These are phyloP conservation scores for Strix aluco DNA, from an alignment of 2,113 vertebrate species.

Conservation along the genomic window DNA sequence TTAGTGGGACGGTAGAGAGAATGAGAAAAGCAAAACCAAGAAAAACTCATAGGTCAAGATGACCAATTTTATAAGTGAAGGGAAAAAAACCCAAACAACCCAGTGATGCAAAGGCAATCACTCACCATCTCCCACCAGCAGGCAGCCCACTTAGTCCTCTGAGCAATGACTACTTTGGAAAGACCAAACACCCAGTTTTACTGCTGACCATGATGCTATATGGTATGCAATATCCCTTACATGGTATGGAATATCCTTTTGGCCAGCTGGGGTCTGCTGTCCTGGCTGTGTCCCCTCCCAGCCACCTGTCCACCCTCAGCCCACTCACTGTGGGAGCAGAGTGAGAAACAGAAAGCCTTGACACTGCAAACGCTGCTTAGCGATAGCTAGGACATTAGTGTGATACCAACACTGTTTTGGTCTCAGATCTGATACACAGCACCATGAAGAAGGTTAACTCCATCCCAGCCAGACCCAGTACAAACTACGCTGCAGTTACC, in stretches of 20 bases:
- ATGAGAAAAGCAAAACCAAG: background rate
- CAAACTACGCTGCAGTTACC: background rate
- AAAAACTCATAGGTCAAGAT: background rate
- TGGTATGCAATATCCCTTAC: background rate
- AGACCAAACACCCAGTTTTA: background rate
- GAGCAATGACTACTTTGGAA: background rate
- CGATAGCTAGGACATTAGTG: background rate
- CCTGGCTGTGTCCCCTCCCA: background rate
- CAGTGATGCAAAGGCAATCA: background rate
- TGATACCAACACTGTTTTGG: background rate
- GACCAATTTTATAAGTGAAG: background rate
- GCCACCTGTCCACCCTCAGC: rapidly evolving
- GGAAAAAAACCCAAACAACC: background rate
- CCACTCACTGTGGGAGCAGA: rapidly evolving
- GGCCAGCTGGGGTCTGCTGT: background rate
- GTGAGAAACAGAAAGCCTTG: background rate
- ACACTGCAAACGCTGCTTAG: background rate
- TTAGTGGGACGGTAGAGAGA: background rate
- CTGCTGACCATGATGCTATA: background rate
- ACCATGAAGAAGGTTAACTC: background rate
- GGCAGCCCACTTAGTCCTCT: background rate
- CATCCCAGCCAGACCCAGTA: background rate
- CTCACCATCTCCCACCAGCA: background rate
- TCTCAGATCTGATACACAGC: background rate
- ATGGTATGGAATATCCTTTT: background rate